A percentile compares a stretch with the other conserved stretches of the same genome.
Conservation (phyloP, 2,113 vertebrate genomes). For the Suricata suricatta region DNA sequence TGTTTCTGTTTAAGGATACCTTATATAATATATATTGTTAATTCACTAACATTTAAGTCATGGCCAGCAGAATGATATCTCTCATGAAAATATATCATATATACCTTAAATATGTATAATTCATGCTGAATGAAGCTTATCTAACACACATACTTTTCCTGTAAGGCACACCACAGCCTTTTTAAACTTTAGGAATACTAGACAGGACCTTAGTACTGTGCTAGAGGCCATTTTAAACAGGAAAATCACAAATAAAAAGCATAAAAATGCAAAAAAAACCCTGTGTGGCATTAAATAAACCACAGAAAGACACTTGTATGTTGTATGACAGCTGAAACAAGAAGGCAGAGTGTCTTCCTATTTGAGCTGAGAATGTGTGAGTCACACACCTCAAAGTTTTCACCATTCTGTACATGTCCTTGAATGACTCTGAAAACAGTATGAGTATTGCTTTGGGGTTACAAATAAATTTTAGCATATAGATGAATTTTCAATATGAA, state of each 20-base stretch:
- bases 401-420: not conserved
- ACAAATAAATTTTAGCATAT: not conserved
- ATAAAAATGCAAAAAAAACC: not conserved
- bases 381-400: not conserved
- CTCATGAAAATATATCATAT: not conserved
- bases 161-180: not conserved
- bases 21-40: not conserved
- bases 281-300: not conserved
- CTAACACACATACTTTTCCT: not conserved
- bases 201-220: not conserved
- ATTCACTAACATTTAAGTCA: not conserved
- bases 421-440: not conserved
- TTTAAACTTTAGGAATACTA: not conserved
- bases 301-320: not conserved
- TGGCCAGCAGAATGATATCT: not conserved
- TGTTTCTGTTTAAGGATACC: conserved; percentile 16
- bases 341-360: not conserved
- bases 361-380: not conserved
- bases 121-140: not conserved
- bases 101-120: not conserved
- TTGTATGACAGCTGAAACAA: not conserved
- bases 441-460: not conserved
- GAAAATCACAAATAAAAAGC: not conserved
- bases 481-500: not conserved
- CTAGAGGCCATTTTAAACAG: not conserved